Evolutionary conservation across 2,113 vertebrate species (phyloP), one percentile per base, ranked within the genome.

Genomic region (Tupaia chinensis): DNA sequence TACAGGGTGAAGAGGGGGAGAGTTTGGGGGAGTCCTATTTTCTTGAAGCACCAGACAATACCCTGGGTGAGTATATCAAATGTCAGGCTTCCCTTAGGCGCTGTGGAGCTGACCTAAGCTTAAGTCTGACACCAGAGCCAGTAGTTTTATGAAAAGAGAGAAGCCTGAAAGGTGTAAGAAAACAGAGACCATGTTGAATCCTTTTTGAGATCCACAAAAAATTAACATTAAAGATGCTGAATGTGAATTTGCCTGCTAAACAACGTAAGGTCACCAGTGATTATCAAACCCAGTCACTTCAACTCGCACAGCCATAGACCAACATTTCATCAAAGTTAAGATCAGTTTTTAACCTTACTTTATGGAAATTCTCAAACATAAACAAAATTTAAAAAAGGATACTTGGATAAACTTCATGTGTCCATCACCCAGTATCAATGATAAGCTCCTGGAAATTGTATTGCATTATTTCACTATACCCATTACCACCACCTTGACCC

Each of bases 11-110:
- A 63, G 27, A 29, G 3, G 3, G n/a, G 58, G 11, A 29, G 65
- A 61, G 22, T 34, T 27, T 27, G n/a, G 25, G 13, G 4, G 25
- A 25, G 17, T 16, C 77, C 73, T 80, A 70, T 86, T 81, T 94
- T 82, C 94, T 88, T 91, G 16, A 95, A 89, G 58, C n/a, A 77
- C 9, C 54, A 91, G 63, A 85, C 53, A 93, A 92, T 78, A 81
- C 34, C 74, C 63, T 84, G 93, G 66, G 87, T 69, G 89, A 95
- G 76, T 68, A 72, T 44, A 87, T 81, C 84, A 87, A 95, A 56
- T 54, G 60, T 81, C 78, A 87, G 88, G 23, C 63, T 92, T 91
- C 73, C 73, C 77, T 95, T 69, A 81, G 72, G 14, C 72, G 82
- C 16, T 61, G 1, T 78, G 66, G 58, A 69, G 56, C 74, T 94